Conservation (phyloP, 2,888 invertebrate species). For the Drosophila kambysellisi region DNA sequence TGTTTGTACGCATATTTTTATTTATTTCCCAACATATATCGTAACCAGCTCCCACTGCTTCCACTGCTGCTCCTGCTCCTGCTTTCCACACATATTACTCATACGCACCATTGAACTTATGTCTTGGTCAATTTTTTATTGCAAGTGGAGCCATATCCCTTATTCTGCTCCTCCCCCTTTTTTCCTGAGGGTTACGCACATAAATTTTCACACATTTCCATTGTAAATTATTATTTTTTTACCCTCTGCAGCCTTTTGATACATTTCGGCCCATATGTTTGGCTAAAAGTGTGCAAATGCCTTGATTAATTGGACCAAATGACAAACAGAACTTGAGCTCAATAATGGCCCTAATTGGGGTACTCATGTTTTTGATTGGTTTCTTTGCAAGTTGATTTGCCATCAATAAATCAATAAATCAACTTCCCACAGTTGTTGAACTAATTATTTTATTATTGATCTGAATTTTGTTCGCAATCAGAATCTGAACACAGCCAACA, state of each 20-base stretch:
- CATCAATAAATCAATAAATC: slow-evolving; percentile 42
- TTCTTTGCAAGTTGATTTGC: slow-evolving; percentile 31
- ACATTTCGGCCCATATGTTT: slow-evolving; percentile 50
- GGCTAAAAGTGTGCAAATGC: slow-evolving; percentile 39
- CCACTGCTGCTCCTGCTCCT: background rate
- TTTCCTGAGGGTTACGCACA: slow-evolving; percentile 25
- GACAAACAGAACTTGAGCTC: slow-evolving; percentile 41
- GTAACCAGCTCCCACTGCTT: slow-evolving; percentile 37
- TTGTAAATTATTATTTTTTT: slow-evolving; percentile 67
- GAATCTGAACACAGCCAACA: slow-evolving; percentile 29
- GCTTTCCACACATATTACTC: slow-evolving; percentile 46
- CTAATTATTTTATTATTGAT: slow-evolving; percentile 47
- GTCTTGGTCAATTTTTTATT: slow-evolving; percentile 72
- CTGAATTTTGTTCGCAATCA: slow-evolving; percentile 13
- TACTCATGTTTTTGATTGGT: slow-evolving; percentile 41
- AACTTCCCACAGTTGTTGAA: slow-evolving; percentile 20
- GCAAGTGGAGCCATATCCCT: slow-evolving; percentile 16
- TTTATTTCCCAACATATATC: slow-evolving; percentile 70
- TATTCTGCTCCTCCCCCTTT: background rate
- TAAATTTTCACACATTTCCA: slow-evolving; percentile 70
- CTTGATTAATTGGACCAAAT: slow-evolving; percentile 57
- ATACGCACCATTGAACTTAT: slow-evolving; percentile 73
- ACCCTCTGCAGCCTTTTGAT: slow-evolving; percentile 52
- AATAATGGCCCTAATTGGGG: slow-evolving; percentile 33
- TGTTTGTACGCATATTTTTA: slow-evolving; percentile 51